Percentiles rank a stretch among this genome's conserved stretches.
phyloP scores from a whole-genome alignment of 2,113 vertebrate genomes.

The Thomomys bottae region DNA sequence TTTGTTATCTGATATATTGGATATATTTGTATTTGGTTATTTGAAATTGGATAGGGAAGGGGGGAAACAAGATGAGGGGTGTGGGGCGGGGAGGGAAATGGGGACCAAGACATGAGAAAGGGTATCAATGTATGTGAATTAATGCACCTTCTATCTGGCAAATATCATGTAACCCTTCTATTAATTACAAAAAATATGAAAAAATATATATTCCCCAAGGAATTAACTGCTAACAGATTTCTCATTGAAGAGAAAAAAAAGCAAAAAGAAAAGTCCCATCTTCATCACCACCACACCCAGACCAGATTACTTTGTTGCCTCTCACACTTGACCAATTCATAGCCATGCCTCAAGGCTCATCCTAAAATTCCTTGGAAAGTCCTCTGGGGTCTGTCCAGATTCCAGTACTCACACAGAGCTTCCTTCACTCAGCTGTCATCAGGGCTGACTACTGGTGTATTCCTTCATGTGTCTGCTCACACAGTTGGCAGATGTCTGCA shows the following conservation, averaged over 20 bases:
- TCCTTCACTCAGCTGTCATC: background rate
- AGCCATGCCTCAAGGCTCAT: background rate
- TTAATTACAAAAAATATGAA: no score
- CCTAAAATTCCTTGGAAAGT: background rate
- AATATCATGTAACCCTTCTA: no score
- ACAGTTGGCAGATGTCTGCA: background rate
- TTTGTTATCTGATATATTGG: no score
- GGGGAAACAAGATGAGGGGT: no score
- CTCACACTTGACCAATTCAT: background rate
- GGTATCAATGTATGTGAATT: no score
- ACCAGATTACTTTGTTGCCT: background rate
- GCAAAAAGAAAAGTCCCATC: background rate
- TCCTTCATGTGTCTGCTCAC: background rate
- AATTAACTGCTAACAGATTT: no score
- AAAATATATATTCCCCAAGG: no score
- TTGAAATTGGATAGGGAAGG: no score
- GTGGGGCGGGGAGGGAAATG: no score
- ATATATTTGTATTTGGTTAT: no score
- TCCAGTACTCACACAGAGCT: background rate
- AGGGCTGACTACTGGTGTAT: background rate
- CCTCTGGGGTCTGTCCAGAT: background rate
- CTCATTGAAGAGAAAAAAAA: background rate
- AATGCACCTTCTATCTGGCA: no score
- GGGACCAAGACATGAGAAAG: no score
- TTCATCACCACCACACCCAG: background rate